Evolutionary conservation across 2,113 vertebrate species (phyloP).

Genomic region (Probosciger aterrimus): DNA sequence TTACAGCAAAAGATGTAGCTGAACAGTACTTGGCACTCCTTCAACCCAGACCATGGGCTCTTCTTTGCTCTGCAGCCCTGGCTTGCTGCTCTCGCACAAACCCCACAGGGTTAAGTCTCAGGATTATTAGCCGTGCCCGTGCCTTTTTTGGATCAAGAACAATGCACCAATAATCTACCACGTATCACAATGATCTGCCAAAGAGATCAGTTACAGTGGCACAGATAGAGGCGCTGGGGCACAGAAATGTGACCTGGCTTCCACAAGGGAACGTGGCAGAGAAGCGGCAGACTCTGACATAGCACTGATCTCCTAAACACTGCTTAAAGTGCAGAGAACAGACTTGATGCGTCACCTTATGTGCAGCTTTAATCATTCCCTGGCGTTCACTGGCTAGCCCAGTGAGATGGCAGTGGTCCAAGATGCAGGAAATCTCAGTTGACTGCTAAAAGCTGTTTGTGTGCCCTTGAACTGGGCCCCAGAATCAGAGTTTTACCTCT

Average conservation of each 20-base stretch:
- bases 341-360: background rate
- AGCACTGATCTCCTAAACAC: background rate
- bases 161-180: background rate
- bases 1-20: background rate
- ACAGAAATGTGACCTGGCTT: background rate
- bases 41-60: accelerated
- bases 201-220: background rate
- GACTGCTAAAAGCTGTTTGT: background rate
- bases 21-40: background rate
- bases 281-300: background rate
- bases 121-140: background rate
- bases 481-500: background rate
- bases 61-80: background rate
- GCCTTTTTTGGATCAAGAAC: background rate
- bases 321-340: background rate
- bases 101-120: background rate
- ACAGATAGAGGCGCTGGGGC: background rate
- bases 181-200: accelerated
- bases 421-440: background rate
- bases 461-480: background rate
- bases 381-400: background rate
- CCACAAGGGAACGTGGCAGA: background rate
- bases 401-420: no score
- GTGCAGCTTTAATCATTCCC: background rate
- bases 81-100: background rate